These are phyloP conservation scores for Osmoderma eremita DNA, from an alignment of 2,888 invertebrate genomes.

Conservation along the genomic window DNA sequence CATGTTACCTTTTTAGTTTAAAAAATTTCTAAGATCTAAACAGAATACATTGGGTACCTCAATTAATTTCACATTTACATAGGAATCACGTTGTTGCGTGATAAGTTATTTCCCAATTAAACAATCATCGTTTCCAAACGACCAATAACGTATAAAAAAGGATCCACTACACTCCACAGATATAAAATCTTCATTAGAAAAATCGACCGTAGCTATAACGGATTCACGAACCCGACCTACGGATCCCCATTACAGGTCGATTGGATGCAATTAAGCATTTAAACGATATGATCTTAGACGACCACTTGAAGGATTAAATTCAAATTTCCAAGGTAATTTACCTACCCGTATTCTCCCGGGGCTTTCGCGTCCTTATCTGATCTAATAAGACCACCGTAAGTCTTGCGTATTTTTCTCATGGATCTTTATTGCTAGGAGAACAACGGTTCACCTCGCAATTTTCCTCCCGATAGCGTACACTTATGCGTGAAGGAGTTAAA, in stretches of 20 bases:
- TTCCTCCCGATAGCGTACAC: not conserved
- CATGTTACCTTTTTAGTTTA: no score
- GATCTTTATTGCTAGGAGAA: not conserved
- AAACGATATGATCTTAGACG: constrained; percentile 56
- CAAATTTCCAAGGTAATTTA: constrained; percentile 57
- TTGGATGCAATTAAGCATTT: constrained; percentile 59
- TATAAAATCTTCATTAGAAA: constrained; percentile 32
- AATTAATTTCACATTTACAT: constrained; percentile 2
- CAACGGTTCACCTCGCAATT: constrained; percentile 13
- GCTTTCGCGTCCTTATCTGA: constrained; percentile 39
- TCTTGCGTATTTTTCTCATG: no score
- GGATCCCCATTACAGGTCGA: constrained; percentile 51
- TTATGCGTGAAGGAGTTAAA: constrained; percentile 9
- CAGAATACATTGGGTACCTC: no score
- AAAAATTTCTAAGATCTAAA: no score
- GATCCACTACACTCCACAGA: constrained; percentile 31
- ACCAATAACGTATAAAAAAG: constrained; percentile 15
- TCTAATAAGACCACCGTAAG: constrained; percentile 33
- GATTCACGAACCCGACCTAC: constrained; percentile 27
- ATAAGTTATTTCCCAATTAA: constrained; percentile 18
- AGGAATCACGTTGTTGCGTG: not conserved
- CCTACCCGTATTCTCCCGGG: constrained; percentile 50
- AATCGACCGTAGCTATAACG: constrained; percentile 20
- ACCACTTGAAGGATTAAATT: constrained; percentile 56
- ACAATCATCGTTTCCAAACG: constrained; percentile 23